Evolutionary conservation across 2,888 invertebrate genomes (phyloP), one percentile per base, ranked within the genome.

Genomic region (Platypus cylindrus): DNA sequence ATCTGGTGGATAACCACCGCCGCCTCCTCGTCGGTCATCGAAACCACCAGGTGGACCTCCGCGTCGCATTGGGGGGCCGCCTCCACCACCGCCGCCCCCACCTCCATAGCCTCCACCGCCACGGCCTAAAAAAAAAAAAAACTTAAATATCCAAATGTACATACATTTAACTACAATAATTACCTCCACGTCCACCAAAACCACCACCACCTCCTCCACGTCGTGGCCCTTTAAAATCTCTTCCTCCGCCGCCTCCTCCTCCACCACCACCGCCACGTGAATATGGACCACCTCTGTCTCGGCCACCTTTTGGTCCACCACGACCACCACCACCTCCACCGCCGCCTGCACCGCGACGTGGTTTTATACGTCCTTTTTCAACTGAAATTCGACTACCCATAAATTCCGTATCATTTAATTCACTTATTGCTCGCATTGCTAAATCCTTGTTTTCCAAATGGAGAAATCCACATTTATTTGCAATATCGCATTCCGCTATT

Each of bases 391-490:
- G 73, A 32, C 77, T 77, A 15, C 89, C 89, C 63, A 85, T 85
- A 59, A 90, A 86, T 30, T 76, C 75, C 1, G 76, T 69, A 49
- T 84, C 84, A 60, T 90, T 80, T 17, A 90, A 63, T 17, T 76
- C 81, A 43, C 77, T 71, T 48, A 87, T 85, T 1, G 90, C 89
- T 36, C 75, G 75, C 28, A 75, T 70, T 3, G 90, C 90, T 60
- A 87, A 78, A 32, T 84, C 80, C 51, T 76, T 74, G 13, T 79
- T 77, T 54, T 83, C 79, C 78, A 87, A 78, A 62, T 91, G 90
- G 31, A 94, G 84, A 65, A 94, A 94, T 7, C 90, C 93, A 61
- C 89, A 94, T 41, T 89, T 77, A 60, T 90, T 90, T 67, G 93
- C 82, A 38, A 94, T 85, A 58, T 93, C 93, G 62, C 91, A 91